Evolutionary conservation across 1,140 invertebrate species (phyloP).

Genomic region (Metaphire vulgaris): DNA sequence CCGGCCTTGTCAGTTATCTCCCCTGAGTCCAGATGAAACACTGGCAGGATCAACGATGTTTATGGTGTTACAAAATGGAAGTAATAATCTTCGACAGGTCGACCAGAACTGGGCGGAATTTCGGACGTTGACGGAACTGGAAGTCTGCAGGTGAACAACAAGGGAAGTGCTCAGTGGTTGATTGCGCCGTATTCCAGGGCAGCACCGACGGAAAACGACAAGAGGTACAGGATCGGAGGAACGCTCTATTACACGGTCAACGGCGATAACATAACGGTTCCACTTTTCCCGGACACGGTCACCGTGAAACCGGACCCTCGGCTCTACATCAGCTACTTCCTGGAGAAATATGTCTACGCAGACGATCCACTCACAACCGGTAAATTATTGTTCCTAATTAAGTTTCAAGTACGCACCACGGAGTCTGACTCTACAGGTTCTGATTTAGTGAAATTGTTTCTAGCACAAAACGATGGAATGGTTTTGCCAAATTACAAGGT

Average conservation of each 20-base stretch:
- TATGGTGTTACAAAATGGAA: too few relatives aligned
- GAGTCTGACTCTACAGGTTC: too few relatives aligned
- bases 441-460: too few relatives aligned
- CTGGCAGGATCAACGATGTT: too few relatives aligned
- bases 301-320: constrained; percentile 35
- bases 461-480: too few relatives aligned
- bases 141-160: constrained; percentile 18
- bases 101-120: constrained; percentile 28
- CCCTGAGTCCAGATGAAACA: too few relatives aligned
- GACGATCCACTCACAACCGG: constrained; percentile 33
- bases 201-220: constrained; percentile 30
- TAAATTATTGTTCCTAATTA: too few relatives aligned
- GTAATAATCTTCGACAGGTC: too few relatives aligned
- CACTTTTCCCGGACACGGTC: constrained; percentile 33
- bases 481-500: too few relatives aligned
- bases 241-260: constrained; percentile 23
- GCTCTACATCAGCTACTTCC: constrained; percentile 33
- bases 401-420: too few relatives aligned
- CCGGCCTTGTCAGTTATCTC: too few relatives aligned
- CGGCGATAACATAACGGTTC: constrained; percentile 30
- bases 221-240: constrained; percentile 31
- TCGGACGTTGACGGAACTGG: constrained; percentile 32
- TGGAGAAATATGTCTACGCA: constrained; percentile 34
- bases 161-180: constrained; percentile 33
- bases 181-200: constrained; percentile 34